A percentile compares a stretch with the other conserved stretches of the same genome.
phyloP scores from a whole-genome alignment of 2,113 vertebrate species.

The Ammodytes dubius region DNA sequence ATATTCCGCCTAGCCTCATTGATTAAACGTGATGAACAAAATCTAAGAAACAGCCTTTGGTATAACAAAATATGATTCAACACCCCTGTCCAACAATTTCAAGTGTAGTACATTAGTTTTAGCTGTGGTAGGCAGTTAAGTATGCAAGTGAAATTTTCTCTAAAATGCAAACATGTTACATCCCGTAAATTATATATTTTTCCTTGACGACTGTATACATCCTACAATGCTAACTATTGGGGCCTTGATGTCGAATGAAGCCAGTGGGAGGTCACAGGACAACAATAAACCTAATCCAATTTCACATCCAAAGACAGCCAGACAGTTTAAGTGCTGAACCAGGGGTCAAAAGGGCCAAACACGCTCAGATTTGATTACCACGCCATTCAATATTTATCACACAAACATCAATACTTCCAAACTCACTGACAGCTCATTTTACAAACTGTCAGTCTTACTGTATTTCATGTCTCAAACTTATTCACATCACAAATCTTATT shows the following conservation, averaged over 20 bases:
- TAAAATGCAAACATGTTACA: slow-evolving; percentile 1
- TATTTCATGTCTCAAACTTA: slow-evolving; percentile 7
- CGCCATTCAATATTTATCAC: slow-evolving; percentile 43
- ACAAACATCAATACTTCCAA: slow-evolving; percentile 16
- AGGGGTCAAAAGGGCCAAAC: slow-evolving; percentile 21
- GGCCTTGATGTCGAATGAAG: slow-evolving; percentile 46
- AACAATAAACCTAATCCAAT: slow-evolving; percentile 45
- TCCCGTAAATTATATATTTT: neutral
- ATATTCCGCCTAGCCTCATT: neutral
- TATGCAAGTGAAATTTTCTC: neutral
- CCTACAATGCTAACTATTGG: neutral
- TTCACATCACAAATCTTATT: neutral
- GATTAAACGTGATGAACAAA: neutral
- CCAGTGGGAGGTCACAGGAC: slow-evolving; percentile 26
- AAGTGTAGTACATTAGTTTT: neutral
- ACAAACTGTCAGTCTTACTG: slow-evolving; percentile 2
- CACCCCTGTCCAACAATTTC: neutral
- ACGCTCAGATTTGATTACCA: slow-evolving; percentile 35
- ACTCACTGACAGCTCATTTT: neutral
- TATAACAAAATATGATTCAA: neutral
- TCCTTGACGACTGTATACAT: neutral
- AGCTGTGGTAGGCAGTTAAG: neutral
- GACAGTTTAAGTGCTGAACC: slow-evolving; percentile 22
- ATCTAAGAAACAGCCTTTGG: neutral
- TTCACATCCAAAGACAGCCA: slow-evolving; percentile 12